Evolutionary conservation across 1,140 invertebrate genomes (phyloP).

Genomic region (Macrobrachium rosenbergii): DNA sequence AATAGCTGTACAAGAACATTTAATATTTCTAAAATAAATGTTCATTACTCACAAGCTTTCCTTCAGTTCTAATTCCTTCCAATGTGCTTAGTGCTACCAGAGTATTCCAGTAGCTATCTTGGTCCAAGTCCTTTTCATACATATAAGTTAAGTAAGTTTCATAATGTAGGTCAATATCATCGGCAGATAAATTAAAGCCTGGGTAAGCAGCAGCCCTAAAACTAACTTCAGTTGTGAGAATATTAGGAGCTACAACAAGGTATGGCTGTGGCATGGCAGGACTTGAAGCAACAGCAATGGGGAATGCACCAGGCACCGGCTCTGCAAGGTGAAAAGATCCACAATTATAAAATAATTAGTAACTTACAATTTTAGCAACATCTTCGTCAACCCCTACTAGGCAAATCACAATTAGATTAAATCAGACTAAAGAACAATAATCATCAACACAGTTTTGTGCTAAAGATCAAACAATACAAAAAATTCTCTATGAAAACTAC

Average conservation of each 20-base stretch:
- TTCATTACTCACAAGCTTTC: conserved; percentile 73
- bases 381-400: neutral
- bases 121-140: conserved; percentile 74
- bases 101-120: conserved; percentile 76
- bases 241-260: conserved; percentile 72
- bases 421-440: too few species aligned
- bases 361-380: too few species aligned
- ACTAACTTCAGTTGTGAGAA: conserved; percentile 75
- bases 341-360: too few species aligned
- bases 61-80: conserved; percentile 74
- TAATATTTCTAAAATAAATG: neutral
- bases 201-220: conserved; percentile 74
- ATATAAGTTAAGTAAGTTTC: conserved; percentile 79
- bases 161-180: conserved; percentile 69
- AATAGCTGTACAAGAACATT: too few species aligned
- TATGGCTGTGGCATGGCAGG: conserved; percentile 72
- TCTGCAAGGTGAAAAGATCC: conserved; percentile 71
- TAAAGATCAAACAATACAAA: too few species aligned
- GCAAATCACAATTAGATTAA: neutral
- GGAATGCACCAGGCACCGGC: conserved; percentile 80
- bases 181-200: neutral
- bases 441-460: too few species aligned
- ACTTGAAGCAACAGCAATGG: conserved; percentile 72
- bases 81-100: conserved; percentile 78
- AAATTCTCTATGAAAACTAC: neutral